phyloP scores from a whole-genome alignment of 1,140 invertebrate species.

The Drosophila lacertosa region DNA sequence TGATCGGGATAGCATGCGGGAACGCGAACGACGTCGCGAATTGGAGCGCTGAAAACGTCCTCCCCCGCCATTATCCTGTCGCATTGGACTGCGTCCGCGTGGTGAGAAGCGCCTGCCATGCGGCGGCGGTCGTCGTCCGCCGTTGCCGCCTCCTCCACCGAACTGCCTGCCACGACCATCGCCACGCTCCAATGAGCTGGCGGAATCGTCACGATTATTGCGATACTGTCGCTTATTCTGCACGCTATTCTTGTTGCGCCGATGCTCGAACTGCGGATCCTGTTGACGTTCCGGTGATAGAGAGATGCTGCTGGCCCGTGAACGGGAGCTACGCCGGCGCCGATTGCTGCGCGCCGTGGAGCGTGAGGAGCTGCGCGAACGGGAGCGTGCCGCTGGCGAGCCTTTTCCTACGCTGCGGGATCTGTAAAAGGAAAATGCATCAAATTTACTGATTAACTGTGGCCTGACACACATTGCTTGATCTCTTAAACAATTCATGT shows the following conservation, averaged over 20 bases:
- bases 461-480: neutral
- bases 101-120: conserved; percentile 69
- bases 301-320: conserved; percentile 39
- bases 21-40: conserved; percentile 76
- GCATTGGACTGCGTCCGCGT: conserved; percentile 69
- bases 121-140: conserved; percentile 33
- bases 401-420: conserved; percentile 47
- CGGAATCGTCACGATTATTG: conserved; percentile 92
- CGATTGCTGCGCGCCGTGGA: conserved; percentile 62
- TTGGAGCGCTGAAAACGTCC: conserved; percentile 76
- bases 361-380: conserved; percentile 62
- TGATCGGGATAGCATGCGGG: conserved; percentile 72
- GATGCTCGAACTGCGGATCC: conserved; percentile 88
- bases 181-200: conserved; percentile 85
- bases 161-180: conserved; percentile 60
- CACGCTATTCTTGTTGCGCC: conserved; percentile 90
- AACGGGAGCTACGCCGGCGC: conserved; percentile 27
- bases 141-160: conserved; percentile 49
- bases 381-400: conserved; percentile 35
- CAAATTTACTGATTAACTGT: neutral
- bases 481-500: neutral
- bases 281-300: conserved; percentile 70
- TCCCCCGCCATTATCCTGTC: conserved; percentile 69
- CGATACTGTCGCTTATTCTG: conserved; percentile 94
- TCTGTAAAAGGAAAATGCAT: conserved; percentile 11